A percentile compares a stretch with the other conserved stretches of the same genome.
These are phyloP conservation scores for Craterocephalus amniculus DNA, from an alignment of 2,797 vertebrate species.

Conservation along the genomic window DNA sequence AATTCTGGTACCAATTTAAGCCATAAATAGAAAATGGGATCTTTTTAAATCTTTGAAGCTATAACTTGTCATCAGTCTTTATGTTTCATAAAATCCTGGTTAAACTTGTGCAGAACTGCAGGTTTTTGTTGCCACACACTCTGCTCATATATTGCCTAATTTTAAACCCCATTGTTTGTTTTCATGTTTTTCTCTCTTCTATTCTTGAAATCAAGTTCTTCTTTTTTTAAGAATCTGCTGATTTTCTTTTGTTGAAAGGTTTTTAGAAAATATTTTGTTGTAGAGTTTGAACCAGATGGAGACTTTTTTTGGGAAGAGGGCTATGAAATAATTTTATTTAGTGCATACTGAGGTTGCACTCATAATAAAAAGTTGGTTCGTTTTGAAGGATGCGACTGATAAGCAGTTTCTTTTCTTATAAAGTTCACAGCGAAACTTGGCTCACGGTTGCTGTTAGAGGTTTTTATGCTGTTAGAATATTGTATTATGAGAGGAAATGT, in stretches of 20 bases:
- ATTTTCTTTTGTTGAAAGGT: slow-evolving; percentile 8
- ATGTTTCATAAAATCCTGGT: background rate
- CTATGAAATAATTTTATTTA: background rate
- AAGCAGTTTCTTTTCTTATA: slow-evolving; percentile 10
- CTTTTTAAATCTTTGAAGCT: background rate
- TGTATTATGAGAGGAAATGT: slow-evolving; percentile 6
- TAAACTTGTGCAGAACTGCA: background rate
- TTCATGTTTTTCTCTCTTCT: background rate
- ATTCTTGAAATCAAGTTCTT: slow-evolving; percentile 6
- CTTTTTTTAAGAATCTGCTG: slow-evolving; percentile 11
- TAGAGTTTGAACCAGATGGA: slow-evolving; percentile 11
- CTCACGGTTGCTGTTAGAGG: slow-evolving; percentile 10
- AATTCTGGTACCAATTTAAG: background rate
- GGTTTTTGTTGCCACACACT: background rate
- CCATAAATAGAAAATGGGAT: background rate
- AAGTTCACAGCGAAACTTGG: slow-evolving; percentile 2
- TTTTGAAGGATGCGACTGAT: slow-evolving; percentile 30
- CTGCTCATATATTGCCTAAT: background rate
- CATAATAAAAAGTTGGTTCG: slow-evolving; percentile 63
- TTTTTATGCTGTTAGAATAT: slow-evolving; percentile 20
- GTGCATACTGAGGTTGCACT: too few relatives aligned
- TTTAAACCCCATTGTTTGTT: background rate
- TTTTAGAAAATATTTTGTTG: slow-evolving; percentile 18
- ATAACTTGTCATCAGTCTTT: background rate
- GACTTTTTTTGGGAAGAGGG: slow-evolving; percentile 22